Evolutionary conservation across 2,113 vertebrate genomes (phyloP).

Genomic region (Pseudopodoces humilis): DNA sequence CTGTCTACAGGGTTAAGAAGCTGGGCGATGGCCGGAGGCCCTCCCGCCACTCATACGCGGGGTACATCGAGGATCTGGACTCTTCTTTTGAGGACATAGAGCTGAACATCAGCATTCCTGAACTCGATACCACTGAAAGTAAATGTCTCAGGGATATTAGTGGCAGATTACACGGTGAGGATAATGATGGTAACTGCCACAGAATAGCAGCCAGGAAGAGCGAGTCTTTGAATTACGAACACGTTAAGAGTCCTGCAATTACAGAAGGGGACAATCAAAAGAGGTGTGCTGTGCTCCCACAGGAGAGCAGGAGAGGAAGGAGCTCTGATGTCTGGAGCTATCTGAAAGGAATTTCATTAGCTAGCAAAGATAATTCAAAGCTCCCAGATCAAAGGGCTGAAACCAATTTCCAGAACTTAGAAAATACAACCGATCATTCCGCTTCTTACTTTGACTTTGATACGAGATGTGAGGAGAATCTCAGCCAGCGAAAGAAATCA

Average conservation of each 20-base stretch:
- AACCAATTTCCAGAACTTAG: slow-evolving; percentile 75
- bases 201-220: slow-evolving; percentile 69
- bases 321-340: slow-evolving; percentile 87
- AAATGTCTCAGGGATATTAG: slow-evolving; percentile 60
- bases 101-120: slow-evolving; percentile 69
- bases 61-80: slow-evolving; percentile 82
- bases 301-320: slow-evolving; percentile 73
- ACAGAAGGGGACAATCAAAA: slow-evolving; percentile 71
- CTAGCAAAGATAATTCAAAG: slow-evolving; percentile 75
- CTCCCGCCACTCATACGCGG: slow-evolving; percentile 87
- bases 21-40: slow-evolving; percentile 64
- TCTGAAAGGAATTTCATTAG: slow-evolving; percentile 84
- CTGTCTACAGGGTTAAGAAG: slow-evolving; percentile 67
- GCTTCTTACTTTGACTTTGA: slow-evolving; percentile 75
- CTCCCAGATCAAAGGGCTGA: slow-evolving; percentile 78
- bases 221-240: slow-evolving; percentile 70
- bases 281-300: slow-evolving; percentile 66
- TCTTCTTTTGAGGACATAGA: slow-evolving; percentile 85
- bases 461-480: slow-evolving; percentile 73
- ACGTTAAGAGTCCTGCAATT: slow-evolving; percentile 67
- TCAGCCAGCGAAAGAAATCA: slow-evolving; percentile 56
- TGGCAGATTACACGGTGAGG: slow-evolving; percentile 63
- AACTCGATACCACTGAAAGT: slow-evolving; percentile 56
- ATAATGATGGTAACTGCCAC: slow-evolving; percentile 66
- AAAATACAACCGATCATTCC: slow-evolving; percentile 71